A percentile compares a stretch with the other conserved stretches of the same genome.
Evolutionary conservation across 1,140 invertebrate genomes (phyloP).

Genomic region (Drosophila obscura): DNA sequence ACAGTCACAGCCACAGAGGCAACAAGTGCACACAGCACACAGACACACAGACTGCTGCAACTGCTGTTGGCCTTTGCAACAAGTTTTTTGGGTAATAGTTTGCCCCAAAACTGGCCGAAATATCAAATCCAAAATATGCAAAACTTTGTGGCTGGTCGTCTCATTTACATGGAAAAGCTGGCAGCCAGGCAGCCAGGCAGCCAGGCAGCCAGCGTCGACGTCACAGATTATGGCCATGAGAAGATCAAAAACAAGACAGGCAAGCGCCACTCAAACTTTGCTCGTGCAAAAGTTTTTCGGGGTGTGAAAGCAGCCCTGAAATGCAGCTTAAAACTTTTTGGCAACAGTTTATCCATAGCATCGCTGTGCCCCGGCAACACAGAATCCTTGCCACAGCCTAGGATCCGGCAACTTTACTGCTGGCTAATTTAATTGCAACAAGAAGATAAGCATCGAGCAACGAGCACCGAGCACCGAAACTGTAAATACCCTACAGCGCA

Average conservation of each 20-base stretch:
- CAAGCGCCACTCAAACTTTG: slow-evolving; percentile 61
- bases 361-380: neutral
- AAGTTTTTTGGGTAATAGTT: slow-evolving; percentile 41
- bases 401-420: slow-evolving; percentile 32
- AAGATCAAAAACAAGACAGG: slow-evolving; percentile 47
- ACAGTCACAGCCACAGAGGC: neutral
- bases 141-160: slow-evolving; percentile 59
- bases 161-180: slow-evolving; percentile 67
- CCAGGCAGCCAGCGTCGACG: slow-evolving; percentile 43
- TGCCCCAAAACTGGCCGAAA: slow-evolving; percentile 37
- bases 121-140: slow-evolving; percentile 57
- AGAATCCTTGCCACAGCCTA: slow-evolving; percentile 15
- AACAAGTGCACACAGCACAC: neutral
- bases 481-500: too few relatives aligned
- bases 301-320: slow-evolving; percentile 67
- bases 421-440: slow-evolving; percentile 67
- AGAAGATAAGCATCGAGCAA: slow-evolving; percentile 27
- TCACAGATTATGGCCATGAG: slow-evolving; percentile 47
- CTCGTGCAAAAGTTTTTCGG: slow-evolving; percentile 29
- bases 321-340: slow-evolving; percentile 79
- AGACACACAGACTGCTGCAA: slow-evolving; percentile 33
- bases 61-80: slow-evolving; percentile 53
- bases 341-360: slow-evolving; percentile 59
- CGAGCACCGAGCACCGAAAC: neutral
- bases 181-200: slow-evolving; percentile 19